Evolutionary conservation across 2,888 invertebrate genomes (phyloP), one percentile per base, ranked within the genome.

Genomic region (Podotricha telesiphe): DNA sequence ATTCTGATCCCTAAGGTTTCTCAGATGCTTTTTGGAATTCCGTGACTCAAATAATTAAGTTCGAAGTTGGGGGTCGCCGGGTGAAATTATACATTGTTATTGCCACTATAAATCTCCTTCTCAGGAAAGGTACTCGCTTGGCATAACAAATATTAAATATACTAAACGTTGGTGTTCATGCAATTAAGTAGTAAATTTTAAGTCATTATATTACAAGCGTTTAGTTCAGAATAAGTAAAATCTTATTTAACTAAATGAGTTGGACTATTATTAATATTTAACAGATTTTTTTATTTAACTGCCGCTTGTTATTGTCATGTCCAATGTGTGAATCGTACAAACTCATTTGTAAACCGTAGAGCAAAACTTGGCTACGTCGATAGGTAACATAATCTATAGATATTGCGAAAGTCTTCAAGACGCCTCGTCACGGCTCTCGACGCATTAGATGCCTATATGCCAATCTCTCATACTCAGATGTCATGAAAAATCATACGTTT

Each of bases 31-130:
- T 88, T 88, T 88, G 83, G 89, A 86, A 89, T 90, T 91, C 86
- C 92, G 91, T 92, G 91, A 92, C 91, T 89, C 87, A 89, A 90
- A 93, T 93, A 92, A 92, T 91, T 91, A 93, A 89, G 87, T 86
- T 82, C 79, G 80, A 81, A 84, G 83, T 86, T 86, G 85, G 84
- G 86, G 89, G 86, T 87, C 83, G 86, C 79, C 77, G 83, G 83
- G 82, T 86, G 78, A 89, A 91, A 90, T 91, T 91, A 88, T 89
- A 88, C 89, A 89, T 90, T 89, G 89, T 89, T 89, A 88, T 88
- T 87, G 84, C 86, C 84, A 83, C 86, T 85, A 90, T 91, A 91
- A 91, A 90, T 89, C 87, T 86, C 82, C 88, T 88, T 89, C 89
- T 90, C 80, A 82, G 84, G 83, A 85, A 82, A 85, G 86, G 84